Percentiles rank a stretch among this genome's conserved stretches.
These are phyloP conservation scores for Penaeus vannamei DNA, from an alignment of 1,140 invertebrate species.

Conservation along the genomic window DNA sequence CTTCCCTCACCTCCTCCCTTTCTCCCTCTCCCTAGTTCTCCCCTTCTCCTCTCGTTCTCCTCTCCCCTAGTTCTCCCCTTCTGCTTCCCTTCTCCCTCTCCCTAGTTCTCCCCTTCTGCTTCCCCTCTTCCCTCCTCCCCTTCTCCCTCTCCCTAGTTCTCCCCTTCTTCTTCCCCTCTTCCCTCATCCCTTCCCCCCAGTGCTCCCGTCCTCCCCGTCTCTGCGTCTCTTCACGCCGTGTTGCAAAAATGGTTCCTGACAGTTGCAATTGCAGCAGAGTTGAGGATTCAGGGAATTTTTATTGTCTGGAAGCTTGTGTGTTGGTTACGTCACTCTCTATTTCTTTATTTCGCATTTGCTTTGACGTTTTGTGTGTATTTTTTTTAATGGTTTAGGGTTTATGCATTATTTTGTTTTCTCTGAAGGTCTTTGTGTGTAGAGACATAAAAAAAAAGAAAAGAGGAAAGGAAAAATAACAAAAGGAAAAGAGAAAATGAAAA, in stretches of 20 bases:
- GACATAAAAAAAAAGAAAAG: not conserved
- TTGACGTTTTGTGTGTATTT: not conserved
- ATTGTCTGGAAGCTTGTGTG: no score
- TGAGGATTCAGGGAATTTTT: no score
- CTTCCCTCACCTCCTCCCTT: not conserved
- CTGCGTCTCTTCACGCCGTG: not conserved
- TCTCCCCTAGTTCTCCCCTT: not conserved
- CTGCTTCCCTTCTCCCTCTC: not conserved
- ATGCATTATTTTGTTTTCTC: not conserved
- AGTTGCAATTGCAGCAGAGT: no score
- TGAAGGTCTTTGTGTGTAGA: not conserved
- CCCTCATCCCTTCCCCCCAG: not conserved
- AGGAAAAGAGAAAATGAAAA: no score
- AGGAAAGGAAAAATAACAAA: no score
- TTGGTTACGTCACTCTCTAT: no score
- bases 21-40: not conserved
- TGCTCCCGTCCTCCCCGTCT: not conserved
- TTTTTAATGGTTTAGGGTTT: not conserved
- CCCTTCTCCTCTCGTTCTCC: not conserved
- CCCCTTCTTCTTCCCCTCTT: constrained; percentile 9
- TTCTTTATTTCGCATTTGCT: no score
- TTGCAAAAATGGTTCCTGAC: not conserved
- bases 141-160: not conserved
- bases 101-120: not conserved
- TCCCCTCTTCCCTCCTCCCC: not conserved